Evolutionary conservation across 2,888 invertebrate genomes (phyloP).

Genomic region (Vesta saturnalis): DNA sequence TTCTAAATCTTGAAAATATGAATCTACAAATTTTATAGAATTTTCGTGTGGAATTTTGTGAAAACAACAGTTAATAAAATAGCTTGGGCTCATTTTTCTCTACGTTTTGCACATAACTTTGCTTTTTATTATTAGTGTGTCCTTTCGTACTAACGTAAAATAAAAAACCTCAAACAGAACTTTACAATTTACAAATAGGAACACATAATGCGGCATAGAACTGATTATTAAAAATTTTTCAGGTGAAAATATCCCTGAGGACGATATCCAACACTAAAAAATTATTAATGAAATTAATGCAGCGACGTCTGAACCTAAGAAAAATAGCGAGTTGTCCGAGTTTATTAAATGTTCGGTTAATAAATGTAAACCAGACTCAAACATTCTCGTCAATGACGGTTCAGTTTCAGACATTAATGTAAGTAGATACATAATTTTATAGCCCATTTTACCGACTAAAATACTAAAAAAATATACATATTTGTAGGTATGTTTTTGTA

Average conservation of each 20-base stretch:
- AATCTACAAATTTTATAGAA: neutral
- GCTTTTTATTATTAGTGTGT: neutral
- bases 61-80: neutral
- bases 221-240: neutral
- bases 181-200: neutral
- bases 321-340: neutral
- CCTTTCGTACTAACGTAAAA: neutral
- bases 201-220: neutral
- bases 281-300: neutral
- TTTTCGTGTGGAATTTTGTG: neutral
- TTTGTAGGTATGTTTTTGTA: neutral
- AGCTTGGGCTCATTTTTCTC: neutral
- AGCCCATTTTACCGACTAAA: neutral
- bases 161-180: neutral
- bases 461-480: neutral
- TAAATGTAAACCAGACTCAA: neutral
- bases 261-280: neutral
- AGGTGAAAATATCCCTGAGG: neutral
- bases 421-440: neutral
- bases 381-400: neutral
- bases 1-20: neutral
- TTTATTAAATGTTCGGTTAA: neutral
- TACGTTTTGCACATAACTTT: neutral
- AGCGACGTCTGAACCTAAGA: neutral
- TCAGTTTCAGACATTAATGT: neutral